phyloP scores from a whole-genome alignment of 2,888 invertebrate genomes.

The Rapana venosa region DNA sequence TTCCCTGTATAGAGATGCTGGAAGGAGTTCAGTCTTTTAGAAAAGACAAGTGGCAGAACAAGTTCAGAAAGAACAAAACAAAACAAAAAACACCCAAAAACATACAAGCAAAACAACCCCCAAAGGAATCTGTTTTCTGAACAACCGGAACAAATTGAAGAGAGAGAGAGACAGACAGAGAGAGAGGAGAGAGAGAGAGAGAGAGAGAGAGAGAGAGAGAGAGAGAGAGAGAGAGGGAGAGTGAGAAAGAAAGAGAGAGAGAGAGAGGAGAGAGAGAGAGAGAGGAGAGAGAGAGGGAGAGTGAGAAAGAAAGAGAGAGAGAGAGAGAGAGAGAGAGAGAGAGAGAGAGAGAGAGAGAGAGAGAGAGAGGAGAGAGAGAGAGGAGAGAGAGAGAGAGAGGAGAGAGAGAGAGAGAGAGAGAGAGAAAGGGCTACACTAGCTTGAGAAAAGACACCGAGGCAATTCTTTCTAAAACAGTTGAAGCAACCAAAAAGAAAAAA shows the following conservation, averaged over 20 bases:
- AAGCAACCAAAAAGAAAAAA: background rate
- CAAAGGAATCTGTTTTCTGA: too few relatives aligned
- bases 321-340: background rate
- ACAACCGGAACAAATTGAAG: too few relatives aligned
- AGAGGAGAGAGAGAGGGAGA: background rate
- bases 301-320: background rate
- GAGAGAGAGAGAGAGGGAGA: conserved; percentile 6
- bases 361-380: background rate
- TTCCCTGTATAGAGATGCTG: too few relatives aligned
- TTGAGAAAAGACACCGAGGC: background rate
- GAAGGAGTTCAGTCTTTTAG: too few relatives aligned
- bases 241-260: conserved; percentile 17
- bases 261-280: background rate
- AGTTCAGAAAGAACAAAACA: too few relatives aligned
- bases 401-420: background rate
- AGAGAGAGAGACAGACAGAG: background rate
- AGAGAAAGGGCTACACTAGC: background rate
- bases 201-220: too few relatives aligned
- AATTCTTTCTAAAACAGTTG: too few relatives aligned
- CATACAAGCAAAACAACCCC: too few relatives aligned
- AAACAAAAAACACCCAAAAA: too few relatives aligned
- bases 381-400: too few relatives aligned
- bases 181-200: too few relatives aligned
- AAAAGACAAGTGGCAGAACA: too few relatives aligned
- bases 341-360: conserved; percentile 7